phyloP scores from a whole-genome alignment of 2,797 vertebrate species.

The Mus spretus region DNA sequence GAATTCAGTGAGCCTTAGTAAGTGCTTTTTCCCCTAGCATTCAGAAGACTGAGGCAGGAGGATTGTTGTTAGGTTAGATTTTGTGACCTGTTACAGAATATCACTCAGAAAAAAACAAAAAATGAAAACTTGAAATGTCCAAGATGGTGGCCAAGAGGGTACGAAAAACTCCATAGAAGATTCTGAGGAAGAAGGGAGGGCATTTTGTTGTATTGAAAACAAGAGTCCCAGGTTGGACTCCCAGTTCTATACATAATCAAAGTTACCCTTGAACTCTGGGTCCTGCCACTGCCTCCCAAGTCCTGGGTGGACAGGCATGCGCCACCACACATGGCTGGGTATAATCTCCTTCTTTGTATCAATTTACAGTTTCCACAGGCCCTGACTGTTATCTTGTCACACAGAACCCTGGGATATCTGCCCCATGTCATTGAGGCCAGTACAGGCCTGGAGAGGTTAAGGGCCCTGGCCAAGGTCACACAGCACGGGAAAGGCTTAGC shows the following conservation, averaged over 20 bases:
- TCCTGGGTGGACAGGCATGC: background rate
- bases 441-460: constrained; percentile 66
- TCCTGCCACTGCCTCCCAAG: background rate
- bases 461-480: constrained; percentile 71
- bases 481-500: background rate
- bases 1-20: background rate
- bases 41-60: background rate
- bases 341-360: constrained; percentile 61
- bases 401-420: constrained; percentile 48
- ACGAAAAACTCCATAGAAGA: background rate
- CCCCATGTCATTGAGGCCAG: constrained; percentile 11
- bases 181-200: background rate
- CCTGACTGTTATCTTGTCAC: constrained; percentile 20
- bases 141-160: background rate
- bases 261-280: background rate
- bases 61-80: background rate
- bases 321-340: background rate
- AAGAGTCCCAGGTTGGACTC: background rate
- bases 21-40: background rate
- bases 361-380: constrained; percentile 53
- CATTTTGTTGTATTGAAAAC: constrained; percentile 1
- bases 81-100: background rate
- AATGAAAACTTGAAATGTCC: background rate
- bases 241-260: background rate
- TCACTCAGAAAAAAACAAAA: background rate